These are phyloP conservation scores for Ranitomeya imitator DNA, from an alignment of 2,113 vertebrate genomes.

Conservation along the genomic window DNA sequence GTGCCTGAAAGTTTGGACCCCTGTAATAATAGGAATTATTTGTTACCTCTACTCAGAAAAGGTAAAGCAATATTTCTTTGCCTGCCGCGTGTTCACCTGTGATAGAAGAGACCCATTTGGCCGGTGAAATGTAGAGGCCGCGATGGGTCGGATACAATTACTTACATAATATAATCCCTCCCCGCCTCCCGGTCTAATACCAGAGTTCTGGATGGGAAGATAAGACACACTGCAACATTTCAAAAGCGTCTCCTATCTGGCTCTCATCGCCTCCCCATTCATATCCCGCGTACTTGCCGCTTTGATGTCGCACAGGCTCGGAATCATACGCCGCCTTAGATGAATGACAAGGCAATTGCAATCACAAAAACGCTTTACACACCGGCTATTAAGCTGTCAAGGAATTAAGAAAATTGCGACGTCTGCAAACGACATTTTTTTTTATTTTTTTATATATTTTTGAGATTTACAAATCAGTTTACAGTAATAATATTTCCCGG, in stretches of 20 bases:
- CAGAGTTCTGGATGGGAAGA: constrained; percentile 21
- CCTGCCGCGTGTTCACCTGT: background rate
- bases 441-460: too few relatives aligned
- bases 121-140: background rate
- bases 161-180: constrained; percentile 23
- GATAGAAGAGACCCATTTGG: background rate
- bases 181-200: constrained; percentile 8
- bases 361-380: background rate
- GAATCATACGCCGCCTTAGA: background rate
- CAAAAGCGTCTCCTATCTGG: background rate
- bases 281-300: background rate
- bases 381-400: background rate
- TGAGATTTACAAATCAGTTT: background rate
- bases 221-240: constrained; percentile 13
- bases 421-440: background rate
- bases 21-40: too few relatives aligned
- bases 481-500: background rate
- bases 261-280: constrained; percentile 15
- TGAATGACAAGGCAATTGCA: constrained; percentile 30
- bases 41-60: background rate
- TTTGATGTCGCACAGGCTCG: background rate
- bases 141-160: constrained; percentile 16
- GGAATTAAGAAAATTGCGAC: background rate
- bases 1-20: too few relatives aligned
- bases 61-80: background rate